Evolutionary conservation across 2,888 invertebrate genomes (phyloP), one percentile per base, ranked within the genome.

Genomic region (Malachius bipustulatus): DNA sequence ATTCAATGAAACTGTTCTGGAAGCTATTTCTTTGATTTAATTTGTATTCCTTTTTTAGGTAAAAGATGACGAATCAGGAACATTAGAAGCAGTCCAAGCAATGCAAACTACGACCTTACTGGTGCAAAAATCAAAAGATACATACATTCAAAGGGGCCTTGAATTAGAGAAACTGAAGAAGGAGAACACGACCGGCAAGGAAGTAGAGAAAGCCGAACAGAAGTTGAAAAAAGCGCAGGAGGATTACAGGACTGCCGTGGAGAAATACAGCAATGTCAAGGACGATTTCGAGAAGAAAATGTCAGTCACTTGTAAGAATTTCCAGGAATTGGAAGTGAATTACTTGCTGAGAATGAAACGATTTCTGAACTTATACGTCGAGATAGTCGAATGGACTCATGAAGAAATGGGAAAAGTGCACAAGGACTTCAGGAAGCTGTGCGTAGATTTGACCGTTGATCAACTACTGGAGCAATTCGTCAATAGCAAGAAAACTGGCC

Each of bases 281-380:
- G 84, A 84, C 50, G 91, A 93, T 53, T 98, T 96, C 67, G 93
- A 96, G 64, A 79, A 79, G 53, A 91, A 91, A 67, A 96, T 97
- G 94, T 82, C 83, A 4, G 73, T 79, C 46, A 85, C 90, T 26
- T 90, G 89, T 63, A 82, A 82, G 75, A 82, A 87, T 59, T 96
- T 94, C 59, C 94, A 96, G 71, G 89, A 88, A 62, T 78, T 93
- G 13, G 94, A 96, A 63, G 88, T 90, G 55, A 77, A 82, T 37
- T 93, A 94, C 64, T 65, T 94, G 47, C 80, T 80, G 48, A 89
- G 90, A 60, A 93, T 96, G 91, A 90, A 90, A 58, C 87, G 90
- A 52, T 94, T 94, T 71, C 72, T 94, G 26, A 84, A 83, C 51
- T 78, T 77, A 3, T 94, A 91, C 62, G 78, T 85, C 40, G 82